Conservation (phyloP, 2,888 invertebrate species). For the Anticlea derivata region DNA sequence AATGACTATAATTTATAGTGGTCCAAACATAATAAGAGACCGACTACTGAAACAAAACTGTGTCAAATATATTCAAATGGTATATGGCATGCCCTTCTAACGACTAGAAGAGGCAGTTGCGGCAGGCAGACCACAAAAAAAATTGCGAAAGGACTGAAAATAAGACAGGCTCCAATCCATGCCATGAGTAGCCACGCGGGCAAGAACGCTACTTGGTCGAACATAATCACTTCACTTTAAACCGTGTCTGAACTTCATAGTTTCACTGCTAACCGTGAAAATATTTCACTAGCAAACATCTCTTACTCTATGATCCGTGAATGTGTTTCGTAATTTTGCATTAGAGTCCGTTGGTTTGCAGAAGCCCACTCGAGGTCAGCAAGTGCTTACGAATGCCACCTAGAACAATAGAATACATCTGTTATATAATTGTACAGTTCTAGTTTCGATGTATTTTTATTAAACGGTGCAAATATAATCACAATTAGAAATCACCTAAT, state of each 20-base stretch:
- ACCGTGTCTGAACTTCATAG: constrained; percentile 23
- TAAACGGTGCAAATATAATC: neutral
- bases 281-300: constrained; percentile 11
- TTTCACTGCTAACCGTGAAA: constrained; percentile 15
- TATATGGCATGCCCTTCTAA: constrained; percentile 86
- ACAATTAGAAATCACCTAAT: neutral
- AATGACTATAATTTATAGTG: constrained; percentile 4
- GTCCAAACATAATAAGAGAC: constrained; percentile 5
- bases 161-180: constrained; percentile 85
- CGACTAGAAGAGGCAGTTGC: constrained; percentile 87
- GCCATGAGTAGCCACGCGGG: constrained; percentile 85
- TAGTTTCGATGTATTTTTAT: neutral
- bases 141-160: constrained; percentile 87
- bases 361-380: constrained; percentile 45
- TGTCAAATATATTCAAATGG: constrained; percentile 86
- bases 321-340: constrained; percentile 49
- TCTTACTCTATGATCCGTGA: constrained; percentile 25
- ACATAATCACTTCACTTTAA: constrained; percentile 56
- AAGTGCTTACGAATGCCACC: constrained; percentile 77
- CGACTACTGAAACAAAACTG: neutral
- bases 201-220: constrained; percentile 70
- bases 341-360: constrained; percentile 43
- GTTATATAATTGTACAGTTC: neutral
- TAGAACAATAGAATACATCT: constrained; percentile 52
- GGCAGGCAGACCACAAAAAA: constrained; percentile 87